Conservation (phyloP, 2,888 invertebrate genomes). For the Adela reaumurella region DNA sequence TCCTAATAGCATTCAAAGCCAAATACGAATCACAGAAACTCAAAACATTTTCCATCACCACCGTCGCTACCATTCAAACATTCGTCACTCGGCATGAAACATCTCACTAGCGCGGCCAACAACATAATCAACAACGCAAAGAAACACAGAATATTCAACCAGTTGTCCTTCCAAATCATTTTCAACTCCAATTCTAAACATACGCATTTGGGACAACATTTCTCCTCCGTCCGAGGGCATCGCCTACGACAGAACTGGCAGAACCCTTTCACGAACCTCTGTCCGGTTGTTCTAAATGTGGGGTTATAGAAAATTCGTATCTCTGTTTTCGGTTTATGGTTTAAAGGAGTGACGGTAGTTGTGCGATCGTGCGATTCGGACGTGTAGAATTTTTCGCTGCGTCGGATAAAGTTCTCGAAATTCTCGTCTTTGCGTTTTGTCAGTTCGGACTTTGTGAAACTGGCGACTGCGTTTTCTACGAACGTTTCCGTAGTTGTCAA, state of each 20-base stretch:
- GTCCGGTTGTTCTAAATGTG: conserved; percentile 30
- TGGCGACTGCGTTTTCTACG: conserved; percentile 34
- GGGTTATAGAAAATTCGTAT: conserved; percentile 48
- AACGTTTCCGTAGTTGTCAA: conserved; percentile 41
- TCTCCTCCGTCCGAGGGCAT: conserved; percentile 33
- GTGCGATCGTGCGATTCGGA: conserved; percentile 29
- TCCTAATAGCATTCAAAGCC: no score
- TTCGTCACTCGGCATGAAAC: conserved; percentile 23
- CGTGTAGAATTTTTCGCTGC: conserved; percentile 45
- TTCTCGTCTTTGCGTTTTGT: conserved; percentile 28
- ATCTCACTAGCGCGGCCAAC: conserved; percentile 32
- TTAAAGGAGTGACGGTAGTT: conserved; percentile 24
- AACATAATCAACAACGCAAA: conserved; percentile 32
- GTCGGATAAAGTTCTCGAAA: conserved; percentile 41
- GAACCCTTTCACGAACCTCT: conserved; percentile 22
- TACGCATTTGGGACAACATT: conserved; percentile 34
- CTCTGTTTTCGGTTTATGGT: conserved; percentile 26
- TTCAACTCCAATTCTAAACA: conserved; percentile 34
- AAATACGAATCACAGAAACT: conserved; percentile 20
- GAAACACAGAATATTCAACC: conserved; percentile 38
- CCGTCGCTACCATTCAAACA: conserved; percentile 21
- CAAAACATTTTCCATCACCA: conserved; percentile 23
- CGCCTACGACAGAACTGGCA: conserved; percentile 32
- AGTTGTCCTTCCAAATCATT: conserved; percentile 36
- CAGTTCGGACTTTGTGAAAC: conserved; percentile 36